Base-by-base conservation (phyloP, 2,797 vertebrate genomes). In the Alcedo atthis region DNA sequence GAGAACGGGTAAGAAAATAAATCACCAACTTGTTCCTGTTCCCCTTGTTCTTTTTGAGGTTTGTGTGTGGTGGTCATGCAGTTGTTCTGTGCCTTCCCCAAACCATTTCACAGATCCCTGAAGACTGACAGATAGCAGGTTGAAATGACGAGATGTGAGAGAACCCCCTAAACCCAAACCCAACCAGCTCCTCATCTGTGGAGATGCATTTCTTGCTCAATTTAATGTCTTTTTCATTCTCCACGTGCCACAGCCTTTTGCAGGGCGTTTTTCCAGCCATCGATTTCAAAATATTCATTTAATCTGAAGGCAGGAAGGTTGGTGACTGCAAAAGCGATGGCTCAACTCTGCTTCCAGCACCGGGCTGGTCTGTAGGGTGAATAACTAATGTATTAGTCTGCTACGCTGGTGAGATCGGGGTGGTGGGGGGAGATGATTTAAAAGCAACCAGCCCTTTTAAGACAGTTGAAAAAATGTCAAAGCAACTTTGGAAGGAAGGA, bases 261-360 rank as follows among this genome's bases (percentile, higher is more conserved):
- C 33, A 40, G 62, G 77, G 57, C n/a, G 5, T 68, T 74, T 73
- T 57, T 48, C 57, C 57, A 79, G 45, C 51, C 58, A 48, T 68
- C 62, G 49, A 53, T 67, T 67, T 55, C 32, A 81, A 92, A 81
- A 66, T 28, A 45, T 5, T 6, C 51, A 30, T 63, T 89, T 67
- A 32, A 74, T 43, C 33, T 26, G 71, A 66, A 64, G 68, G 40
- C n/a, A 77, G 86, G 43, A 74, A 62, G 81, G 55, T 61, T 76
- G 82, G 58, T 35, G 88, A 32, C 58, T 76, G 33, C 45, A 63
- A 69, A 84, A 80, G 40, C 43, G 58, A 70, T 76, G 58, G 63
- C 33, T 88, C 63, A 45, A 17, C 58, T 26, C 28, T 59, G 59
- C 46, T 84, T 8, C 35, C 7, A 5, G 35, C 66, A 49, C 40